These are phyloP conservation scores for Dicrurus megarhynchus DNA, from an alignment of 2,113 vertebrate genomes.

Conservation along the genomic window DNA sequence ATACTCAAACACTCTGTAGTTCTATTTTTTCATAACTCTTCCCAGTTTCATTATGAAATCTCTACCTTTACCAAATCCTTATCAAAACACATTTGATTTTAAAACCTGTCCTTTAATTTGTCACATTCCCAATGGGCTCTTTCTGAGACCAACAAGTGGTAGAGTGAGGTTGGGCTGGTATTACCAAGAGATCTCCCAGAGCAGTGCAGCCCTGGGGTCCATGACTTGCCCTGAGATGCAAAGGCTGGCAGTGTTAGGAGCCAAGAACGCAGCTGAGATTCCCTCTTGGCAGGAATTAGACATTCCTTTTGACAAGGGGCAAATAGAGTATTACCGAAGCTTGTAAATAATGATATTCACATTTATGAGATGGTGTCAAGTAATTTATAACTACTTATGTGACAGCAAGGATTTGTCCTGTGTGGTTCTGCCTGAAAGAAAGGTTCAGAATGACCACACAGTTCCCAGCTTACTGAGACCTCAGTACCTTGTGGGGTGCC, in stretches of 20 bases:
- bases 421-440: background rate
- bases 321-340: background rate
- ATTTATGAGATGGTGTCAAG: background rate
- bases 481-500: constrained; percentile 94
- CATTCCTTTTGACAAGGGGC: background rate
- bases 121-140: background rate
- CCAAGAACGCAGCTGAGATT: background rate
- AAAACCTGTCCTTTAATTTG: background rate
- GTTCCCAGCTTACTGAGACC: background rate
- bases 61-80: background rate
- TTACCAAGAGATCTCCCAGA: background rate
- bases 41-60: background rate
- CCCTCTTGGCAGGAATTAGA: background rate
- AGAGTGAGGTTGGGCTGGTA: background rate
- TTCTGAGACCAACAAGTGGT: background rate
- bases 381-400: background rate
- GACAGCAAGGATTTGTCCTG: background rate
- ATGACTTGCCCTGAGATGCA: background rate
- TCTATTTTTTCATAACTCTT: background rate
- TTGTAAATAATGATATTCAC: background rate
- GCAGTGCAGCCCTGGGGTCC: background rate
- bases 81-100: background rate
- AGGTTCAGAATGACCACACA: background rate
- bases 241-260: background rate
- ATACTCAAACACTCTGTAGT: background rate